phyloP scores from a whole-genome alignment of 2,797 vertebrate genomes.

The Tapirus indicus region DNA sequence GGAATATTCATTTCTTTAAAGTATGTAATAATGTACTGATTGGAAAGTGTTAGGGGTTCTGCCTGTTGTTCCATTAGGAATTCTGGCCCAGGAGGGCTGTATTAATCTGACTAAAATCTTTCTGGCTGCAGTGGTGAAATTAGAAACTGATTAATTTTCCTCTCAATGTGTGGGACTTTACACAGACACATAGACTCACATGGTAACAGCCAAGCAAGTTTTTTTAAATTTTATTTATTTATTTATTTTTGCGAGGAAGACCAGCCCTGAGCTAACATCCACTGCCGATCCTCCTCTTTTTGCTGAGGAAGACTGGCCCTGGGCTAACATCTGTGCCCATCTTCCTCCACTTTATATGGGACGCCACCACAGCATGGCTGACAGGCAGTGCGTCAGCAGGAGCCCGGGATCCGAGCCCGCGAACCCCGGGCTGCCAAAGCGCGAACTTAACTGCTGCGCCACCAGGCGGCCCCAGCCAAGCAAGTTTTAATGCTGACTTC shows the following conservation, averaged over 20 bases:
- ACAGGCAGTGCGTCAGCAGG: too few relatives aligned
- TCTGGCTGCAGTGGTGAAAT: neutral
- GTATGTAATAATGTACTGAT: neutral
- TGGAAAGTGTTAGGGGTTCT: neutral
- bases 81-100: neutral
- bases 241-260: too few relatives aligned
- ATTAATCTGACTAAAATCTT: neutral
- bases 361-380: too few relatives aligned
- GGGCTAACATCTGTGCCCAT: too few relatives aligned
- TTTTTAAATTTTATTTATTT: neutral
- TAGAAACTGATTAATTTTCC: slow-evolving; percentile 32
- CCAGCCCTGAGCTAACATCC: too few relatives aligned
- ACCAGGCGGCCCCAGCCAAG: neutral
- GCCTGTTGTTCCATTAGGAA: slow-evolving; percentile 18
- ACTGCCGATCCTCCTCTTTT: too few relatives aligned
- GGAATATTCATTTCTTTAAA: slow-evolving; percentile 54
- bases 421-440: too few relatives aligned
- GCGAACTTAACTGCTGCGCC: too few relatives aligned
- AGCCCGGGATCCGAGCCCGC: too few relatives aligned
- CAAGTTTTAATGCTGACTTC: slow-evolving; percentile 23
- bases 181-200: neutral
- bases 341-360: too few relatives aligned
- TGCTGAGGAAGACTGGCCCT: too few relatives aligned
- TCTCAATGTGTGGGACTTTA: slow-evolving; percentile 23
- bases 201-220: neutral